A percentile compares a stretch with the other conserved stretches of the same genome.
These are phyloP conservation scores for Nannospalax galili DNA, from an alignment of 2,113 vertebrate species.

Conservation along the genomic window DNA sequence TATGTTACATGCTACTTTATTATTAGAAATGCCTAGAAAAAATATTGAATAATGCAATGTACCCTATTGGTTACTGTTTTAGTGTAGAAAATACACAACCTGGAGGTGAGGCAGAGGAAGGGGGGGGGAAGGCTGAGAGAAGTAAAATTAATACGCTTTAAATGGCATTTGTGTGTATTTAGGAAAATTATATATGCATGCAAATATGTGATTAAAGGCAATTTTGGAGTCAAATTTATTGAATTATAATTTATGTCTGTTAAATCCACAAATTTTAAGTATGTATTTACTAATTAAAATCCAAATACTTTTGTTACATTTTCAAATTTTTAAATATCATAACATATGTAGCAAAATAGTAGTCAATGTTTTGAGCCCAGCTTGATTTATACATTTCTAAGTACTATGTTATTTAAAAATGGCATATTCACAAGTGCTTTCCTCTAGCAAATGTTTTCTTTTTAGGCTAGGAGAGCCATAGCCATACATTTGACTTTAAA, in stretches of 20 bases:
- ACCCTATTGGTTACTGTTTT: not conserved
- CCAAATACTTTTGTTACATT: not conserved
- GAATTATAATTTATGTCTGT: not conserved
- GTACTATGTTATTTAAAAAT: slow-evolving; percentile 10
- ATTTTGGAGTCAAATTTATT: not conserved
- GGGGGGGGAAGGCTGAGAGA: not conserved
- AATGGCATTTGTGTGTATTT: not conserved
- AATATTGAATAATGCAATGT: not conserved
- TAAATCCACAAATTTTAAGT: slow-evolving; percentile 16
- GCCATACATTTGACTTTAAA: slow-evolving; percentile 14
- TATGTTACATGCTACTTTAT: not conserved
- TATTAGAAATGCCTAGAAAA: slow-evolving; percentile 16
- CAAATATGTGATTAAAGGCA: not conserved
- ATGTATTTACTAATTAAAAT: not conserved
- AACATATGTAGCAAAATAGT: not conserved
- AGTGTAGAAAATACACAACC: not conserved
- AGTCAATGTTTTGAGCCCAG: not conserved
- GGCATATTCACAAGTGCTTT: not conserved
- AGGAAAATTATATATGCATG: not conserved
- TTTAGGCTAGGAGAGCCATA: not conserved
- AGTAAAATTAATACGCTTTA: not conserved
- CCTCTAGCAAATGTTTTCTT: slow-evolving; percentile 10
- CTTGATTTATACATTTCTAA: slow-evolving; percentile 38
- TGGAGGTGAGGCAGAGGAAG: not conserved
- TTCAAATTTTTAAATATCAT: not conserved